Percentiles rank a stretch among this genome's conserved stretches.
Evolutionary conservation across 2,797 vertebrate genomes (phyloP).

Genomic region (Hippoglossus hippoglossus): DNA sequence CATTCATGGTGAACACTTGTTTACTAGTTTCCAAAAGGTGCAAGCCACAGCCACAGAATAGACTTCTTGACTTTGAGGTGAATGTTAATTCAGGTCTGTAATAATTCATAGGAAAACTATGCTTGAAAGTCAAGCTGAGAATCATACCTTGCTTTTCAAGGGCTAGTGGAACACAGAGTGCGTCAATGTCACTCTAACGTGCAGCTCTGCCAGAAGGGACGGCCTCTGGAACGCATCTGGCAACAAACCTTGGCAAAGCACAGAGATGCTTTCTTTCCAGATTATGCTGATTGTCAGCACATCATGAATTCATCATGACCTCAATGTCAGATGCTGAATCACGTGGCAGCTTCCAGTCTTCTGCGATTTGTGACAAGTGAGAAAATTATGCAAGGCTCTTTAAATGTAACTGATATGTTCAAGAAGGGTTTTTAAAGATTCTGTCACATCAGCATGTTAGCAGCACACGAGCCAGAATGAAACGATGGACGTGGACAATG

Average conservation of each 20-base stretch:
- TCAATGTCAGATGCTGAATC: constrained; percentile 41
- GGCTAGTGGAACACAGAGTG: constrained; percentile 14
- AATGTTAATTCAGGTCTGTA: too few species aligned
- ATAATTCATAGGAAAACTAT: too few species aligned
- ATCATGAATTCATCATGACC: constrained; percentile 46
- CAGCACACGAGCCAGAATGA: constrained; percentile 7
- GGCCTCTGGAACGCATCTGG: constrained; percentile 56
- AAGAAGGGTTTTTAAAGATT: background rate
- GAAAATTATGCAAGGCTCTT: constrained; percentile 14
- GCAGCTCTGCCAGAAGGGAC: constrained; percentile 26
- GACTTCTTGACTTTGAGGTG: too few species aligned
- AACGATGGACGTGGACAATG: background rate
- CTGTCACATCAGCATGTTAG: constrained; percentile 1
- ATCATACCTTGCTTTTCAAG: background rate
- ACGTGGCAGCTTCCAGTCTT: constrained; percentile 16
- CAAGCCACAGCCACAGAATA: too few species aligned
- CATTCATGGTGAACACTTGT: too few species aligned
- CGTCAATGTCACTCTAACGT: constrained; percentile 14
- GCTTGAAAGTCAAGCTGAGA: constrained; percentile 3
- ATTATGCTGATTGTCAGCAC: constrained; percentile 63
- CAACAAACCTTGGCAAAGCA: constrained; percentile 51
- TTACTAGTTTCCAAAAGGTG: too few species aligned
- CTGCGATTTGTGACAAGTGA: background rate
- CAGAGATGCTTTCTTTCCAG: constrained; percentile 30
- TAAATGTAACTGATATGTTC: constrained; percentile 4